A percentile compares a stretch with the other conserved stretches of the same genome.
These are phyloP conservation scores for Pelosia muscerda DNA, from an alignment of 2,888 invertebrate genomes.

Conservation along the genomic window DNA sequence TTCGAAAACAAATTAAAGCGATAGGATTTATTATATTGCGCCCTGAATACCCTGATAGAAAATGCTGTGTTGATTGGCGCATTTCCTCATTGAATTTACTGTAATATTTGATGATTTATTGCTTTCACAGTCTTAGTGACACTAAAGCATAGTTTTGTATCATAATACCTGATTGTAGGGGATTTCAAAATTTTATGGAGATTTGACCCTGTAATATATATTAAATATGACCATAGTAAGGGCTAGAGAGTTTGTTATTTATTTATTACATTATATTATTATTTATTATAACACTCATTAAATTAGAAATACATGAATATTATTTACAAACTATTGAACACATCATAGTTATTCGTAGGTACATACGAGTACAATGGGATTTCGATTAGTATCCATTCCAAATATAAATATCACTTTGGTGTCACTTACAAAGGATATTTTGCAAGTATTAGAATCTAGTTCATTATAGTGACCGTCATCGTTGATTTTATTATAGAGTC, in stretches of 20 bases:
- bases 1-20: constrained; percentile 30
- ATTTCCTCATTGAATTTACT: constrained; percentile 2
- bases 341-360: no score
- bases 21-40: constrained; percentile 39
- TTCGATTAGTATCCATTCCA: neutral
- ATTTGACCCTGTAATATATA: neutral
- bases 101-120: neutral
- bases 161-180: no score
- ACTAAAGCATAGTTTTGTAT: neutral
- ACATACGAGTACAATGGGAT: neutral
- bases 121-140: neutral
- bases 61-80: neutral
- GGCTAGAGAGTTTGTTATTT: neutral
- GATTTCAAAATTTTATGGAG: neutral
- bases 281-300: no score
- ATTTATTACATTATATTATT: no score
- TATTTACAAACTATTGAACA: no score
- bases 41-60: constrained; percentile 24
- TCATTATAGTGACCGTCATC: constrained; percentile 44
- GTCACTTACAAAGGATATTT: constrained; percentile 22
- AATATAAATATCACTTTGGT: neutral
- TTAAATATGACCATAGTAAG: no score
- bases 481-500: constrained; percentile 38
- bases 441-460: constrained; percentile 28
- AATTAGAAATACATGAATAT: no score